Evolutionary conservation across 1,140 invertebrate genomes (phyloP).

Genomic region (Geopemphigus sp.): DNA sequence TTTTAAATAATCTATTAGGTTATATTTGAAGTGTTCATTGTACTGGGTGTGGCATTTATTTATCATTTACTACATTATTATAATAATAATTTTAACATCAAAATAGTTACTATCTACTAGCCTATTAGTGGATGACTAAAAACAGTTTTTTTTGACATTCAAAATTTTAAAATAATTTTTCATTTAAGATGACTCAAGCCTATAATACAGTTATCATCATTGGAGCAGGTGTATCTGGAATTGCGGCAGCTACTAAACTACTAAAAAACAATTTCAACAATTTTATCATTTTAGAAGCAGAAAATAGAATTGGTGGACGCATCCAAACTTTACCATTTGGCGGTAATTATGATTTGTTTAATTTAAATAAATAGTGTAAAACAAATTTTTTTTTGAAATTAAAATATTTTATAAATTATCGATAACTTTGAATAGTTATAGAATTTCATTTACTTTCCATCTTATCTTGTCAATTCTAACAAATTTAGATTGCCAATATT

Average conservation of each 20-base stretch:
- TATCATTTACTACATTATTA: neutral
- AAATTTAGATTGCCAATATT: too few relatives aligned
- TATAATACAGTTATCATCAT: slow-evolving; percentile 57
- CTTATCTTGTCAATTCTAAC: too few relatives aligned
- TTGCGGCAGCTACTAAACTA: slow-evolving; percentile 61
- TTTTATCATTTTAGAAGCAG: slow-evolving; percentile 67
- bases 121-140: too few relatives aligned
- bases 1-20: slow-evolving; percentile 10
- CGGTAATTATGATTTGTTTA: slow-evolving; percentile 48
- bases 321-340: slow-evolving; percentile 58
- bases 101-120: too few relatives aligned
- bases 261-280: slow-evolving; percentile 60
- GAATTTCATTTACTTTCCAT: too few relatives aligned
- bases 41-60: slow-evolving; percentile 12
- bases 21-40: neutral
- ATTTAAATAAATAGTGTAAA: neutral
- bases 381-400: neutral
- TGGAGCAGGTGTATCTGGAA: slow-evolving; percentile 63
- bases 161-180: neutral
- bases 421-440: too few relatives aligned
- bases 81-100: too few relatives aligned
- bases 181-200: slow-evolving; percentile 13
- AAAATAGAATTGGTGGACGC: slow-evolving; percentile 69
- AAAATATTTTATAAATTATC: too few relatives aligned
- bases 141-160: neutral